phyloP scores from a whole-genome alignment of 2,797 vertebrate genomes.

The Mionectes olivaceus region DNA sequence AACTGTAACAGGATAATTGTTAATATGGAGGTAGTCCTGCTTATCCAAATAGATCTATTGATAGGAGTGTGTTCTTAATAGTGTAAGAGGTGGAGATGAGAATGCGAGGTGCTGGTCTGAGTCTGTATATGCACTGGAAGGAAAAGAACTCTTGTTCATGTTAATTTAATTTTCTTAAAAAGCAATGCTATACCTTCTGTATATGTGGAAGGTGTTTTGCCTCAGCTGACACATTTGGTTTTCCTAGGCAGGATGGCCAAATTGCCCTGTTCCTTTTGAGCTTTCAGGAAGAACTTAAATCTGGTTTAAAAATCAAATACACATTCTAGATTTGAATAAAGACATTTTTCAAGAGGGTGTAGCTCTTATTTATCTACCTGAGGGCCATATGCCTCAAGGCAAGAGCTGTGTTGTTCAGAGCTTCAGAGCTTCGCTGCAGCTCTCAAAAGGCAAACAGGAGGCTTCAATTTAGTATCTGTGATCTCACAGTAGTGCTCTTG shows the following conservation, averaged over 20 bases:
- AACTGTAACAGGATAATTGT: background rate
- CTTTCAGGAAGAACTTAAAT: background rate
- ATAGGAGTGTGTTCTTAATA: background rate
- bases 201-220: background rate
- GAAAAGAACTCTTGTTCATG: background rate
- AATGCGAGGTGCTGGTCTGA: background rate
- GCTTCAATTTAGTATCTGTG: background rate
- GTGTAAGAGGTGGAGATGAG: background rate
- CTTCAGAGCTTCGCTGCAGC: background rate
- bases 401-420: background rate
- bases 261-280: background rate
- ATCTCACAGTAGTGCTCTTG: background rate
- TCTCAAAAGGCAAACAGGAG: background rate
- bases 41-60: background rate
- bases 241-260: background rate
- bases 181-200: rapidly evolving
- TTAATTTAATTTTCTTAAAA: background rate
- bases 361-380: background rate
- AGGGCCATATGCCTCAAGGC: background rate
- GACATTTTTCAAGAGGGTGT: background rate
- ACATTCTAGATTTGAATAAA: background rate
- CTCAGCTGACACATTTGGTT: background rate
- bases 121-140: background rate
- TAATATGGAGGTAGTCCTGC: background rate
- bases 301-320: background rate